Conservation (phyloP, 1,140 invertebrate genomes). For the Heliconius hewitsoni region DNA sequence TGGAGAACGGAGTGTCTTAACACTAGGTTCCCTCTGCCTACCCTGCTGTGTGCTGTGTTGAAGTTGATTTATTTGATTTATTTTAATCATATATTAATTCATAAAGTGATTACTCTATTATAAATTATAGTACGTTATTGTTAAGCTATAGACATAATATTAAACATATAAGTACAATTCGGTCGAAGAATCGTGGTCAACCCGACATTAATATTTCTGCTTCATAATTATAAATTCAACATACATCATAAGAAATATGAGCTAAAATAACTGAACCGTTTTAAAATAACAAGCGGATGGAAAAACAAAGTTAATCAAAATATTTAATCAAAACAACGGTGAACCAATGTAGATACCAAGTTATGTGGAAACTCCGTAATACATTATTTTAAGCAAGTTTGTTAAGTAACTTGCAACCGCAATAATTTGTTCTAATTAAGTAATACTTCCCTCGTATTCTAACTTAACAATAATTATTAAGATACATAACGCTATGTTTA, state of each 20-base stretch:
- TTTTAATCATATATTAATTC: too few relatives aligned
- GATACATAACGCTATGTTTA: not conserved
- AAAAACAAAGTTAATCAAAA: not conserved
- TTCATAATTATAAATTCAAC: too few relatives aligned
- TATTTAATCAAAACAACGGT: constrained; percentile 1
- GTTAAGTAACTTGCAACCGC: constrained; percentile 22
- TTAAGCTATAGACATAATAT: too few relatives aligned
- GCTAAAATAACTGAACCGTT: not conserved
- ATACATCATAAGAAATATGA: not conserved
- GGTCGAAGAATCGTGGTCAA: too few relatives aligned
- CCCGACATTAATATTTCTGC: too few relatives aligned
- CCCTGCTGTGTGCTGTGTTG: too few relatives aligned
- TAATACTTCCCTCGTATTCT: constrained; percentile 15
- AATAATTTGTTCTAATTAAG: constrained; percentile 25
- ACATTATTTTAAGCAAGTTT: constrained; percentile 12
- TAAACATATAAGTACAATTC: too few relatives aligned
- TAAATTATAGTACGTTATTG: too few relatives aligned
- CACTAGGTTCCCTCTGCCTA: too few relatives aligned
- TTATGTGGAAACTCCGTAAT: constrained; percentile 6
- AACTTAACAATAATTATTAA: constrained; percentile 12
- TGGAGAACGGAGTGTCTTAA: too few relatives aligned
- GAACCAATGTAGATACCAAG: not conserved
- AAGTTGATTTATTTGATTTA: too few relatives aligned
- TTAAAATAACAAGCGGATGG: not conserved
- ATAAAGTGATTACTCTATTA: too few relatives aligned